Percentiles rank a stretch among this genome's conserved stretches.
phyloP scores from a whole-genome alignment of 2,113 vertebrate species.

The Catharus bicknelli region DNA sequence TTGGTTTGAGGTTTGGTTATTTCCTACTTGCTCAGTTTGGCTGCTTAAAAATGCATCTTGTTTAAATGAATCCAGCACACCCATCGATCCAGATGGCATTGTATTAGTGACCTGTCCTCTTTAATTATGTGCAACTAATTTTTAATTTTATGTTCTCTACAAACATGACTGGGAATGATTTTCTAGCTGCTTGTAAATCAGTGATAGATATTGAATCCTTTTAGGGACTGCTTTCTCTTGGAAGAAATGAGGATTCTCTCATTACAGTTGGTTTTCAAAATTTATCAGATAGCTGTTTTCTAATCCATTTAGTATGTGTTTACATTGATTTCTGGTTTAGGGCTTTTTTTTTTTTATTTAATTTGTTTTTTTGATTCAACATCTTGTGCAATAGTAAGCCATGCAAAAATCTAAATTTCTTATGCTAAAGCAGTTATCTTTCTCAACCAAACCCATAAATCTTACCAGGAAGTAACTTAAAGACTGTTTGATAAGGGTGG shows the following conservation, averaged over 20 bases:
- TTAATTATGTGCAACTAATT: slow-evolving; percentile 40
- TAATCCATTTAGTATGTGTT: slow-evolving; percentile 1
- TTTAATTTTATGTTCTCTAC: slow-evolving; percentile 38
- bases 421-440: background rate
- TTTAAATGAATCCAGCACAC: background rate
- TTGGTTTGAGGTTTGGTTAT: background rate
- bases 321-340: slow-evolving; percentile 22
- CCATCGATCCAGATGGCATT: slow-evolving; percentile 20
- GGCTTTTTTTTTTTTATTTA: background rate
- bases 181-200: slow-evolving; percentile 42
- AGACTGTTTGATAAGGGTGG: background rate
- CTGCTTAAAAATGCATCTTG: background rate
- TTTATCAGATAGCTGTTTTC: slow-evolving; percentile 12
- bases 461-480: background rate
- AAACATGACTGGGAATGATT: slow-evolving; percentile 21
- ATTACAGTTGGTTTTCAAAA: slow-evolving; percentile 16
- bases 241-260: slow-evolving; percentile 10
- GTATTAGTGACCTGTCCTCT: slow-evolving; percentile 52
- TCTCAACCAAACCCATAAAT: background rate
- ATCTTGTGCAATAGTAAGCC: background rate
- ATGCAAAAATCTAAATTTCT: background rate
- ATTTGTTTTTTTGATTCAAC: background rate
- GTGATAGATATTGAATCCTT: slow-evolving; percentile 21
- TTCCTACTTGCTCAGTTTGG: background rate
- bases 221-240: slow-evolving; percentile 12